These are phyloP conservation scores for Triplophysa dalaica DNA, from an alignment of 2,113 vertebrate genomes.

Conservation along the genomic window DNA sequence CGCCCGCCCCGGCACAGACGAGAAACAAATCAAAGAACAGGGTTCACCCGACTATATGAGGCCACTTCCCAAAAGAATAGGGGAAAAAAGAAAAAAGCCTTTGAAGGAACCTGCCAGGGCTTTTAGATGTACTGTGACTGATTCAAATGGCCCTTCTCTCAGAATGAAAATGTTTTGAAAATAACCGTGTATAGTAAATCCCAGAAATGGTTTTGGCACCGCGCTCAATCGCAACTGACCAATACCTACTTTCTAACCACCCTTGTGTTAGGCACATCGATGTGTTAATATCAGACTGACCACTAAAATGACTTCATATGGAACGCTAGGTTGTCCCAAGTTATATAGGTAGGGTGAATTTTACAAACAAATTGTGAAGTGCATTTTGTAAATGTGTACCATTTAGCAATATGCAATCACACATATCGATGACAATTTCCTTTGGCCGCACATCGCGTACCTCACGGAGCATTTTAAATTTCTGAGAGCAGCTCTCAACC, in stretches of 20 bases:
- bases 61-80: conserved; percentile 26
- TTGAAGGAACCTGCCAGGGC: conserved; percentile 19
- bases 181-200: conserved; percentile 32
- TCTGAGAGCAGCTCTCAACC: not conserved
- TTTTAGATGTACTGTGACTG: conserved; percentile 50
- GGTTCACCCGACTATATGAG: conserved; percentile 50
- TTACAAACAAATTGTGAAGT: conserved; percentile 33
- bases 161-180: conserved; percentile 14
- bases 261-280: conserved; percentile 18
- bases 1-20: conserved; percentile 3
- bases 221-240: conserved; percentile 27
- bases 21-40: conserved; percentile 53
- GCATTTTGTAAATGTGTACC: conserved; percentile 54
- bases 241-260: conserved; percentile 30
- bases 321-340: not conserved
- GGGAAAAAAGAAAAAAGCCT: not conserved
- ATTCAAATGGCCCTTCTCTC: conserved; percentile 13
- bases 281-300: conserved; percentile 9
- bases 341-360: not conserved
- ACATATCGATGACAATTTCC: conserved; percentile 24
- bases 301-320: not conserved
- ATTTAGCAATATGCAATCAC: conserved; percentile 68
- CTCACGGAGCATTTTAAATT: conserved; percentile 22
- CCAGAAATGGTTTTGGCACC: conserved; percentile 33
- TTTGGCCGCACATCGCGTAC: conserved; percentile 11